Evolutionary conservation across 92 coral and sea anemone genomes (phyloP).

Genomic region (Nematostella vectensis): DNA sequence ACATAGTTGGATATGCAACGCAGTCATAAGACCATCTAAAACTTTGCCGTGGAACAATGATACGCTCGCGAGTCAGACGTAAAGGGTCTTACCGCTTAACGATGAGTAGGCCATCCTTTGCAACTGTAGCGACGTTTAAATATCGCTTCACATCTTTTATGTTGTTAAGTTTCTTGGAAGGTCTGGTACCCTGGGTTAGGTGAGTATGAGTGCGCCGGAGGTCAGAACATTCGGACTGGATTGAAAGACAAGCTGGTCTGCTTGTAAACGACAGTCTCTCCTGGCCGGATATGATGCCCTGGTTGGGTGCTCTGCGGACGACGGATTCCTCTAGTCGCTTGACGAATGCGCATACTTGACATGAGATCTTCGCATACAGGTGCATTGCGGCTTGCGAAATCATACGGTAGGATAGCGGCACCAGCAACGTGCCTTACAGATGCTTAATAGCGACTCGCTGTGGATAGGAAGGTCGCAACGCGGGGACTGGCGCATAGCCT

Average conservation of each 20-base stretch:
- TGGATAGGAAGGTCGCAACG: slow-evolving; percentile 34
- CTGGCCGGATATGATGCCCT: slow-evolving; percentile 25
- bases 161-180: slow-evolving; percentile 51
- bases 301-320: slow-evolving; percentile 14
- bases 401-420: slow-evolving; percentile 44
- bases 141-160: slow-evolving; percentile 50
- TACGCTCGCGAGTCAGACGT: slow-evolving; percentile 36
- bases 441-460: slow-evolving; percentile 42
- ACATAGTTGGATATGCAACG: too few species aligned
- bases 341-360: slow-evolving; percentile 36
- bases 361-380: slow-evolving; percentile 31
- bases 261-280: slow-evolving; percentile 46
- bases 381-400: slow-evolving; percentile 57
- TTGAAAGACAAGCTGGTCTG: slow-evolving; percentile 30
- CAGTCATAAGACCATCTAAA: slow-evolving; percentile 45
- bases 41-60: slow-evolving; percentile 41
- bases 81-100: slow-evolving; percentile 47
- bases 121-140: slow-evolving; percentile 36
- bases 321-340: slow-evolving; percentile 26
- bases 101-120: slow-evolving; percentile 45
- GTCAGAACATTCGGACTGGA: slow-evolving; percentile 15
- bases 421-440: slow-evolving; percentile 36
- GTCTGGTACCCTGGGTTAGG: slow-evolving; percentile 46
- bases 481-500: slow-evolving; percentile 45
- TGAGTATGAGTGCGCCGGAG: slow-evolving; percentile 41